Evolutionary conservation across 2,113 vertebrate species (phyloP), one percentile per base, ranked within the genome.

Genomic region (Aspidoscelis tigris): DNA sequence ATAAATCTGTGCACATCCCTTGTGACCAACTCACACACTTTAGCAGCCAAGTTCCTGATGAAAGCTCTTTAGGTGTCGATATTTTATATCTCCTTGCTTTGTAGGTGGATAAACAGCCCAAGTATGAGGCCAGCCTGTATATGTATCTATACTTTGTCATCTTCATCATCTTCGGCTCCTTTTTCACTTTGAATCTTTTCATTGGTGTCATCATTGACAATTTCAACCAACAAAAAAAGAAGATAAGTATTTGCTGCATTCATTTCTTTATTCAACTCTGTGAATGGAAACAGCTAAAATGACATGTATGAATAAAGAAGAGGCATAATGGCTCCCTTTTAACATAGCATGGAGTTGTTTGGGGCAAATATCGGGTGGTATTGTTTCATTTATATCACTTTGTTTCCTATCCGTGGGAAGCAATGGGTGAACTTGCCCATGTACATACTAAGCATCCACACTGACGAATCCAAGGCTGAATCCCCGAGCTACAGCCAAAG

Each of bases 201-300:
- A 99, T 98, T 96, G 99, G 99, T 87, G 99, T 99, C 88, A 98
- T 99, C 90, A 99, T 99, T 88, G 99, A 99, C 95, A 99, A 99
- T 91, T 99, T 99, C 95, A 99, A 99, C 90, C 99, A 99, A 93
- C 98, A 99, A 90, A 99, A 98, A 95, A 99, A 98, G 95, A 99
- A 99, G 99, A 99, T 99, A 97, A 99, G 98, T 99, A 95, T 96
- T 87, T 76, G 87, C 80, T 18, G 77, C 71, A 88, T 92, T 83
- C 69, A 20, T 84, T 81, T 88, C 87, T 82, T 76, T 81, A 41
- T 76, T 83, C 11, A 84, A 77, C 0, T 86, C 41, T 85, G 2
- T 64, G 33, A 81, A 88, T 53, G 64, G 22, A 3, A 89, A 87
- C 33, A 2, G 14, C 10, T 83, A 12, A 33, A 82, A 43, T 66